Evolutionary conservation across 2,797 vertebrate genomes (phyloP).

Genomic region (Coluber constrictor): DNA sequence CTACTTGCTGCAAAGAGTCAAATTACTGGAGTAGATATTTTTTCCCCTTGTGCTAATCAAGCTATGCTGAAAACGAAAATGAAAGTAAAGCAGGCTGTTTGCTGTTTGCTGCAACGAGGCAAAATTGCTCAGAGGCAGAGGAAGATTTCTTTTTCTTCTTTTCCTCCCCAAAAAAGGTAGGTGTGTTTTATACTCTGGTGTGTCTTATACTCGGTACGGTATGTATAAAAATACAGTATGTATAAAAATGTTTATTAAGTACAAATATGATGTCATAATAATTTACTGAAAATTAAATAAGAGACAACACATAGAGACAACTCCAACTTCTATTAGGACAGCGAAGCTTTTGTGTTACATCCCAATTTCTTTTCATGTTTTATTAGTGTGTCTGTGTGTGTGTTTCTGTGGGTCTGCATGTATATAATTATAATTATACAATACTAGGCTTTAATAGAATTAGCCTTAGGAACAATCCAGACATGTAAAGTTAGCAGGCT

Average conservation of each 20-base stretch:
- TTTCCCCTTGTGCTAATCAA: no score
- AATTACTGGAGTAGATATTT: no score
- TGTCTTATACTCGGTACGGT: no score
- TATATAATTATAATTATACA: not conserved
- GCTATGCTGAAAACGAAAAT: no score
- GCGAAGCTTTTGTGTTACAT: not conserved
- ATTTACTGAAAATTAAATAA: not conserved
- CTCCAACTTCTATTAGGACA: not conserved
- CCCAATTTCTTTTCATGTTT: not conserved
- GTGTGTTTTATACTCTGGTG: no score
- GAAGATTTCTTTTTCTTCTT: no score
- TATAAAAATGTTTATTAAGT: not conserved
- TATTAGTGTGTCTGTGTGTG: not conserved
- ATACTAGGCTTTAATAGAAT: not conserved
- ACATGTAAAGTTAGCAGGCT: not conserved
- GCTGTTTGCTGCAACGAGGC: no score
- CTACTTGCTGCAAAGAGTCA: no score
- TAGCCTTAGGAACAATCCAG: not conserved
- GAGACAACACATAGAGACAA: not conserved
- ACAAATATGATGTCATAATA: not conserved
- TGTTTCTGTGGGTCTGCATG: not conserved
- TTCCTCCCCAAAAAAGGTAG: no score
- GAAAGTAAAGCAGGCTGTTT: no score
- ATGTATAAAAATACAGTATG: no score
- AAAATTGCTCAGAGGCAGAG: no score